Conservation (phyloP, 2,797 vertebrate genomes). For the Selene dorsalis region DNA sequence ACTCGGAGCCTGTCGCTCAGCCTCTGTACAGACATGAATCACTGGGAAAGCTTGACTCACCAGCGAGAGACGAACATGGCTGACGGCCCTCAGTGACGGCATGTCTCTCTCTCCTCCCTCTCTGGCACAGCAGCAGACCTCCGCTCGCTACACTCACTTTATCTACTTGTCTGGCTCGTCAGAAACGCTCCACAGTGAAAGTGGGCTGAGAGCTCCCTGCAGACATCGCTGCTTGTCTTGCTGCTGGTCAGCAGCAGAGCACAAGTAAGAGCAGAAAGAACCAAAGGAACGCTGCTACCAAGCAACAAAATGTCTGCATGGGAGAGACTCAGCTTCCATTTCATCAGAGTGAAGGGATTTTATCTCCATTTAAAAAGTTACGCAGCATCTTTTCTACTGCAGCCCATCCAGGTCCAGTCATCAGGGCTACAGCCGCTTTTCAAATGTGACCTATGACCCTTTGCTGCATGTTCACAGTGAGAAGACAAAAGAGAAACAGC, state of each 20-base stretch:
- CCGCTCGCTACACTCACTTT: constrained; percentile 23
- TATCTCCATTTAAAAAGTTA: too few species aligned
- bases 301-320: too few species aligned
- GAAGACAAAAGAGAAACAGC: too few species aligned
- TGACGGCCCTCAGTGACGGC: constrained; percentile 80
- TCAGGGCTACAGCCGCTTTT: too few species aligned
- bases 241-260: not conserved
- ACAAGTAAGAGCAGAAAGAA: too few species aligned
- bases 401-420: too few species aligned
- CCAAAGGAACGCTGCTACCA: too few species aligned
- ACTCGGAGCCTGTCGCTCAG: constrained; percentile 44
- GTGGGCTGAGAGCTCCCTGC: constrained; percentile 8
- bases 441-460: too few species aligned
- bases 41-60: constrained; percentile 83
- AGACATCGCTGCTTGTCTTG: not conserved
- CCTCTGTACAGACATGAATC: constrained; percentile 81
- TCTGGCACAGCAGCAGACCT: constrained; percentile 64
- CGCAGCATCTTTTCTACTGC: too few species aligned
- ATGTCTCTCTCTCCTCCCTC: constrained; percentile 80
- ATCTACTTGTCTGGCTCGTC: constrained; percentile 33
- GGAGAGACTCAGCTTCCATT: too few species aligned
- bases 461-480: too few species aligned
- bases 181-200: constrained; percentile 35
- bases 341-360: too few species aligned
- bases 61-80: constrained; percentile 63